phyloP scores from a whole-genome alignment of 1,140 invertebrate genomes.

The Chrysomallon squamiferum region DNA sequence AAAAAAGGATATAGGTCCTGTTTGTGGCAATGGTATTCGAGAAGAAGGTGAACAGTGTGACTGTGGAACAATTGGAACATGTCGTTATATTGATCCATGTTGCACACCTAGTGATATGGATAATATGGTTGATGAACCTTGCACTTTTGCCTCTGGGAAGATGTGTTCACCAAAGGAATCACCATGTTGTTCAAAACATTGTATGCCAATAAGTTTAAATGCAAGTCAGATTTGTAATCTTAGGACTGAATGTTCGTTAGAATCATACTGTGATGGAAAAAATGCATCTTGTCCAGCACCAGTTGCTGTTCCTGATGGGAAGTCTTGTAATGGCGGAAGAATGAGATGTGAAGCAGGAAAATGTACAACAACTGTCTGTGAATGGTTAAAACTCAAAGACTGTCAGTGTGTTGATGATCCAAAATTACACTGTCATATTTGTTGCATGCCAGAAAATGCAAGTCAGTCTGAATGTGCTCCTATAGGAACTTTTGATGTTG shows the following conservation, averaged over 20 bases:
- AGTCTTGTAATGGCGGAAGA: slow-evolving; percentile 27
- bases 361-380: slow-evolving; percentile 35
- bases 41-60: slow-evolving; percentile 54
- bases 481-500: slow-evolving; percentile 3
- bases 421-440: slow-evolving; percentile 24
- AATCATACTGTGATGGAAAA: slow-evolving; percentile 32
- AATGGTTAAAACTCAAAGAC: slow-evolving; percentile 11
- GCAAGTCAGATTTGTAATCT: slow-evolving; percentile 23
- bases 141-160: slow-evolving; percentile 14
- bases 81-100: slow-evolving; percentile 39
- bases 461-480: slow-evolving; percentile 13
- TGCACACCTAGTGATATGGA: slow-evolving; percentile 33
- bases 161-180: slow-evolving; percentile 35
- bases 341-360: slow-evolving; percentile 29
- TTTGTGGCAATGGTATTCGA: slow-evolving; percentile 43
- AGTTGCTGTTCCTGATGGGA: slow-evolving; percentile 18
- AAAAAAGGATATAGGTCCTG: slow-evolving; percentile 5
- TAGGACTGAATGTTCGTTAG: slow-evolving; percentile 24
- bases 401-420: slow-evolving; percentile 28
- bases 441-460: slow-evolving; percentile 16
- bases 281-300: slow-evolving; percentile 28
- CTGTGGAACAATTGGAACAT: slow-evolving; percentile 37
- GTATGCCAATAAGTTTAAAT: slow-evolving; percentile 14
- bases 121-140: slow-evolving; percentile 25
- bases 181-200: slow-evolving; percentile 34